Percentiles rank a stretch among this genome's conserved stretches.
phyloP scores from a whole-genome alignment of 2,113 vertebrate species.

The Passer domesticus region DNA sequence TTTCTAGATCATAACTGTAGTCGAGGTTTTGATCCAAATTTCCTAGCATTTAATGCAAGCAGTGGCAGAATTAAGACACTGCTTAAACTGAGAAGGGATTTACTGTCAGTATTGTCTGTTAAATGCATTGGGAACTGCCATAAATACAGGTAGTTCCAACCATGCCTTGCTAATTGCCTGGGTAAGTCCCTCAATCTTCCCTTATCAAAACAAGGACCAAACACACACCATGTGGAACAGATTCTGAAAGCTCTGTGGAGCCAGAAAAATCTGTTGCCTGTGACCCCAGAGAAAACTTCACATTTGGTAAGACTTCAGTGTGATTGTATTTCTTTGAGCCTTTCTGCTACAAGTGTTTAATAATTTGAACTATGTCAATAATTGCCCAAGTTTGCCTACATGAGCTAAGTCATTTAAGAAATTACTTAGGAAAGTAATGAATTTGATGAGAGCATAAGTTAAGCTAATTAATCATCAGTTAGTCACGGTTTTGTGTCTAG shows the following conservation, averaged over 20 bases:
- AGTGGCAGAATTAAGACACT: neutral
- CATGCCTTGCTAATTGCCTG: neutral
- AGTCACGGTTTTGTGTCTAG: neutral
- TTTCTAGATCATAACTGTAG: neutral
- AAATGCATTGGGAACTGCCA: neutral
- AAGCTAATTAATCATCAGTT: constrained; percentile 38
- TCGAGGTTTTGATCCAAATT: neutral
- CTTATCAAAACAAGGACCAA: constrained; percentile 35
- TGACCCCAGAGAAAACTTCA: constrained; percentile 2
- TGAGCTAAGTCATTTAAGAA: constrained; percentile 17
- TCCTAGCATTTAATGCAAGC: neutral
- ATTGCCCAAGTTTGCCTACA: neutral
- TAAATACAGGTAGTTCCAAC: neutral
- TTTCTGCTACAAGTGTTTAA: neutral
- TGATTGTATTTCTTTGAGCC: constrained; percentile 2
- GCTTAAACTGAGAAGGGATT: neutral
- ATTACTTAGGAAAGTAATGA: constrained; percentile 18
- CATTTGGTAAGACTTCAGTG: constrained; percentile 5
- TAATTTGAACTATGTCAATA: constrained; percentile 33
- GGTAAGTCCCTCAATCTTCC: constrained; percentile 2
- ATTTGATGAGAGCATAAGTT: constrained; percentile 2
- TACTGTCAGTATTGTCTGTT: neutral
- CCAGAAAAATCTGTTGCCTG: neutral
- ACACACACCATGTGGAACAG: constrained; percentile 6
- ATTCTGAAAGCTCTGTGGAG: constrained; percentile 11